Evolutionary conservation across 2,888 invertebrate species (phyloP).

Genomic region (Ophion ellenae): DNA sequence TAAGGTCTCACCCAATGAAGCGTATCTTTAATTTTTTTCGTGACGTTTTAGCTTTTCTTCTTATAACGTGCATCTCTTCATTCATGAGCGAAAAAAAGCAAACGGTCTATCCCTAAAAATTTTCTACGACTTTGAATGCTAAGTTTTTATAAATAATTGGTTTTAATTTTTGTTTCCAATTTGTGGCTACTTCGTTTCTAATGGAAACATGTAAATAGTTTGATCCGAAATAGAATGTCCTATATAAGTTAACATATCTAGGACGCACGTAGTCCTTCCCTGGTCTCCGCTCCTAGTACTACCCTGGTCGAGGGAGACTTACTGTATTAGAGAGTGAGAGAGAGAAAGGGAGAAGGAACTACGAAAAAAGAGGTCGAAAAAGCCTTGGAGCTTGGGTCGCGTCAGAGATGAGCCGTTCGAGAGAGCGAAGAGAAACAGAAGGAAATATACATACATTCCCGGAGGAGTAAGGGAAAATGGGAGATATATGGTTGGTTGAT

Average conservation of each 20-base stretch:
- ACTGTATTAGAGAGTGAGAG: slow-evolving; percentile 11
- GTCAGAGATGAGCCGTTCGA: slow-evolving; percentile 36
- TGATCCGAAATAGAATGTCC: neutral
- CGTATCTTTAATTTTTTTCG: too few species aligned
- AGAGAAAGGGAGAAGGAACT: slow-evolving; percentile 35
- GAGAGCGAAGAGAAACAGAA: slow-evolving; percentile 38
- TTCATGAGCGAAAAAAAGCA: too few species aligned
- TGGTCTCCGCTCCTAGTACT: neutral
- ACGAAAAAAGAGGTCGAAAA: slow-evolving; percentile 26
- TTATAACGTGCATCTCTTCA: too few species aligned
- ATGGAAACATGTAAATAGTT: too few species aligned
- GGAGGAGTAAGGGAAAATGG: slow-evolving; percentile 13
- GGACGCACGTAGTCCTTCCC: neutral
- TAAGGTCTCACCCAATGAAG: too few species aligned
- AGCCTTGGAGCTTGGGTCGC: slow-evolving; percentile 26
- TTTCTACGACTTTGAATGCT: neutral
- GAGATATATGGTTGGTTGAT: slow-evolving; percentile 6
- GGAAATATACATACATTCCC: slow-evolving; percentile 39
- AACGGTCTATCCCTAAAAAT: too few species aligned
- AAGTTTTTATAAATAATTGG: neutral
- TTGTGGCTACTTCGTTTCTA: too few species aligned
- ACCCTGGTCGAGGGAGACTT: slow-evolving; percentile 5
- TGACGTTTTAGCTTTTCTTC: too few species aligned
- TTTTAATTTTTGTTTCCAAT: neutral
- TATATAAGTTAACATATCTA: neutral